Base-by-base conservation (phyloP, 2,888 invertebrate genomes). In the Diogma glabrata region DNA sequence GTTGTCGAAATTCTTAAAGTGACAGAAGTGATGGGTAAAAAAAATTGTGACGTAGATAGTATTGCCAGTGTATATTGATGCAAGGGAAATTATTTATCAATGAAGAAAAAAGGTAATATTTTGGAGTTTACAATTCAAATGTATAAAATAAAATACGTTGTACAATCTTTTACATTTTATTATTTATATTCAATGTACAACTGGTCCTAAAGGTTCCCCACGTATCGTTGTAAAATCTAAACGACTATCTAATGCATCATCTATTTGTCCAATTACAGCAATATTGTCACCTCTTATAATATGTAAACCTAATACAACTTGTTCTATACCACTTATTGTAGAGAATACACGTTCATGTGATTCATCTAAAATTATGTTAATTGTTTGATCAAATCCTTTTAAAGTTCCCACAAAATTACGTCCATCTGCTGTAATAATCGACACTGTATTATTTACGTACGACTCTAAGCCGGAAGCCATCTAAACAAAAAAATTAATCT, bases 311-410 rank as follows among this genome's bases (percentile, higher is more conserved):
- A 99, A 77, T 52, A 94, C 90, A 52, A 99, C 95, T 71, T 91
- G 89, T 63, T 92, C 91, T 28, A 99, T 90, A 24, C 97, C 97
- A 58, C 87, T 79, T 2, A 85, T 81, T 9, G 87, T 82, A 47
- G 93, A 95, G 71, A 92, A 99, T n/a, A 99, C 95, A 61, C 99
- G 76, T 70, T 99, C 99, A 65, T 96, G 95, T 28, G 95, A 94
- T 70, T 99, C 97, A 65, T 97, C 96, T 57, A 99, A 73, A 61
- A 99, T 95, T 57, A 99, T 77, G 67, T 99, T 99, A 58, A 97
- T 93, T n/a, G 96, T 93, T 72, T 99, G 99, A 72, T 99, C 99
- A 71, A 95, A 99, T 24, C 99, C 99, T 70, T 96, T 96, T 55
- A 99, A 70, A 0, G 93, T 92, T 45, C 99, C 99, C 60, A 95